Conservation (phyloP, 2,888 invertebrate genomes). For the Leptopterna dolabrata region DNA sequence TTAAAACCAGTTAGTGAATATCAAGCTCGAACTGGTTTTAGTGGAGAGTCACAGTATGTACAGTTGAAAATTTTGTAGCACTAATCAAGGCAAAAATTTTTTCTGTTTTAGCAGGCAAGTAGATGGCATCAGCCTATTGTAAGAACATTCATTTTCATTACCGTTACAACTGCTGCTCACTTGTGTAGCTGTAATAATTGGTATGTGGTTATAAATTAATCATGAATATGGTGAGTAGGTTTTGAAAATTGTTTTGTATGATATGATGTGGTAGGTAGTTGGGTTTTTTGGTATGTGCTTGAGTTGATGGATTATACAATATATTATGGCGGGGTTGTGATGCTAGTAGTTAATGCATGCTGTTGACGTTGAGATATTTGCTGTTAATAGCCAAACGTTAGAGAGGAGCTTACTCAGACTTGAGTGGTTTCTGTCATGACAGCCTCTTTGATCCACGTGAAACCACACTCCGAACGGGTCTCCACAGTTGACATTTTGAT, state of each 20-base stretch:
- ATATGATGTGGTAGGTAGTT: background rate
- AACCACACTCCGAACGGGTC: too few relatives aligned
- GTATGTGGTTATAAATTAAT: background rate
- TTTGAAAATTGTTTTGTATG: background rate
- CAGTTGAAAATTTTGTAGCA: slow-evolving; percentile 19
- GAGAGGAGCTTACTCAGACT: too few relatives aligned
- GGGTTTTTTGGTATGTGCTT: background rate
- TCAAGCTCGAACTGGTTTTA: background rate
- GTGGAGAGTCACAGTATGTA: background rate
- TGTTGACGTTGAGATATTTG: too few relatives aligned
- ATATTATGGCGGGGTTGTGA: background rate
- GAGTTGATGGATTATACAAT: background rate
- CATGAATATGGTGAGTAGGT: background rate
- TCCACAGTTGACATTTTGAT: too few relatives aligned
- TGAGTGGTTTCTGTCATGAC: too few relatives aligned
- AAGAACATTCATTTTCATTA: slow-evolving; percentile 40
- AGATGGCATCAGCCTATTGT: slow-evolving; percentile 52
- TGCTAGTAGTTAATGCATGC: too few relatives aligned
- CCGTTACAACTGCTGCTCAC: background rate
- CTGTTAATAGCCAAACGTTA: too few relatives aligned
- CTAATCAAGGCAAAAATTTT: slow-evolving; percentile 38
- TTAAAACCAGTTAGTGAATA: background rate
- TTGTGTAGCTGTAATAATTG: background rate
- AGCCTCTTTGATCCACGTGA: too few relatives aligned
- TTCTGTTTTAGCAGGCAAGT: slow-evolving; percentile 55